phyloP scores from a whole-genome alignment of 2,113 vertebrate genomes.

The Festucalex cinctus region DNA sequence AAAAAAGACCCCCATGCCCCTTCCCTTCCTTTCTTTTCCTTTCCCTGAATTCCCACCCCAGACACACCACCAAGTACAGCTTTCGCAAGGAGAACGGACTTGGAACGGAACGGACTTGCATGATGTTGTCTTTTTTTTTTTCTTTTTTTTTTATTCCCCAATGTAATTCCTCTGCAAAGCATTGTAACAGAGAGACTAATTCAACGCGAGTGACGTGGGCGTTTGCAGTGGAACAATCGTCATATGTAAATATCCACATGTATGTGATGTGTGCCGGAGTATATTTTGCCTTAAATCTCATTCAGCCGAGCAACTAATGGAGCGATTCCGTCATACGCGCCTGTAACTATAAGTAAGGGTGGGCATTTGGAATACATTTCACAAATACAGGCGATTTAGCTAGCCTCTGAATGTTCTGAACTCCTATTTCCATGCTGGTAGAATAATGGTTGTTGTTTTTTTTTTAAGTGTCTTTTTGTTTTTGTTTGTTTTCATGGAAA shows the following conservation, averaged over 20 bases:
- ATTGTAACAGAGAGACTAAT: slow-evolving; percentile 4
- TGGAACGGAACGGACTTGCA: slow-evolving; percentile 71
- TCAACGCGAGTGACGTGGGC: slow-evolving; percentile 24
- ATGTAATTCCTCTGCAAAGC: slow-evolving; percentile 52
- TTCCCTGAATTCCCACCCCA: slow-evolving; percentile 33
- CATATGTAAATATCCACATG: slow-evolving; percentile 44
- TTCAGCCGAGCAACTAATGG: not conserved
- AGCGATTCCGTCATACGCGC: not conserved
- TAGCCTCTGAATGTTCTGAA: not conserved
- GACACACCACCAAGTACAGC: slow-evolving; percentile 73
- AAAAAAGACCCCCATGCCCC: slow-evolving; percentile 19
- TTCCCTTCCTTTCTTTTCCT: slow-evolving; percentile 31
- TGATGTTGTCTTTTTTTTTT: slow-evolving; percentile 64
- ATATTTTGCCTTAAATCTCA: slow-evolving; percentile 57
- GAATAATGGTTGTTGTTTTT: too few species aligned
- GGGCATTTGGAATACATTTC: too few species aligned
- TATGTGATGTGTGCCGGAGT: slow-evolving; percentile 47
- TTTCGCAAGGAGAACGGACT: slow-evolving; percentile 72
- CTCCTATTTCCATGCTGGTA: not conserved
- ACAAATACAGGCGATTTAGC: not conserved
- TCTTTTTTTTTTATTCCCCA: slow-evolving; percentile 22
- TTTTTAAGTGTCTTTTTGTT: too few species aligned
- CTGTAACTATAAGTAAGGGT: too few species aligned
- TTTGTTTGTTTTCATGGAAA: too few species aligned
- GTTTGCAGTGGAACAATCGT: slow-evolving; percentile 64